Base-by-base conservation (phyloP, 2,888 invertebrate genomes). In the Crossocerus cetratus region DNA sequence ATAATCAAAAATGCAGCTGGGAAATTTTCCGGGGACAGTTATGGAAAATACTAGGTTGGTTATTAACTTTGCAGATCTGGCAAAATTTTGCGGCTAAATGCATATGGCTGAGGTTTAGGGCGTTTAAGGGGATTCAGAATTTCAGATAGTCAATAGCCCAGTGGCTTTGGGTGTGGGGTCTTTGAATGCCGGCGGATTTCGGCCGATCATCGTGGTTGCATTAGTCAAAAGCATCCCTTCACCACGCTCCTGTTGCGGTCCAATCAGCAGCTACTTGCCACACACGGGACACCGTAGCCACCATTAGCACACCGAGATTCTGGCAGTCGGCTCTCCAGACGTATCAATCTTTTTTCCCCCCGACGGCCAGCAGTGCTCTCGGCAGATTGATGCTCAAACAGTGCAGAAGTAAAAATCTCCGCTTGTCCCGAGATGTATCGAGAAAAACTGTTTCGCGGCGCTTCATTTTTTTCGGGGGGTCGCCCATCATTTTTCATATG, bases 401-500 rank as follows among this genome's bases (percentile, higher is more conserved):
- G 20, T 53, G 8, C 53, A 23, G 8, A 44, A 56, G 63, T 60
- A 23, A 57, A 66, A 76, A 70, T 75, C 70, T 53, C 59, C 57
- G 66, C n/a, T 49, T 32, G 23, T 14, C 57, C 45, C 54, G 21
- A 43, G 21, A 43, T 20, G 43, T 64, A 59, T 49, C 32, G n/a
- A 4, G 54, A 14, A 16, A 8, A 23, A 49, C 11, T 56, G 43
- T 64, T 44, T 32, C 55, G 23, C 23, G 32, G 45, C 56, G 71
- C 62, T 71, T 71, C 65, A 65, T 71, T 76, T 70, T 70, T 75
- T 69, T 42, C 18, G 5, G 21, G 11, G 53, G 32, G 5, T 11
- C 55, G 13, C 14, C 18, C 4, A 21, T 76, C 76, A 76, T 76
- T 76, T 76, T 76, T 76, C 76, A 76, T 71, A 61, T 55, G 58